A percentile compares a stretch with the other conserved stretches of the same genome.
Conservation (phyloP, 2,888 invertebrate species). For the Zygothrica quintamaculata region DNA sequence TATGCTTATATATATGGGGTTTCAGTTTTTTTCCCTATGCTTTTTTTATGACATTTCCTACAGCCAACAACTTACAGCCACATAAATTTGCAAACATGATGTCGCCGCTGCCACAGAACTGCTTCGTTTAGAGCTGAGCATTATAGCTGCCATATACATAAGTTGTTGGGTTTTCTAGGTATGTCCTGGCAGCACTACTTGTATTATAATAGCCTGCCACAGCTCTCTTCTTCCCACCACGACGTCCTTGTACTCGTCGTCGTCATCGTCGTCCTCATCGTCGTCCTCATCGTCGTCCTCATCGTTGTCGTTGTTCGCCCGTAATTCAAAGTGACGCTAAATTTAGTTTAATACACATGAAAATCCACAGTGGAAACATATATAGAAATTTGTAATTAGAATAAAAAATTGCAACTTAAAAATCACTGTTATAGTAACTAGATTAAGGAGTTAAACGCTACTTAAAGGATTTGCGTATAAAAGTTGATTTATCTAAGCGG, state of each 20-base stretch:
- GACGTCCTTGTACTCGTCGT: slow-evolving; percentile 44
- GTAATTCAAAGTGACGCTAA: slow-evolving; percentile 82
- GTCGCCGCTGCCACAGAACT: slow-evolving; percentile 33
- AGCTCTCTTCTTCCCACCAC: slow-evolving; percentile 40
- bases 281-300: slow-evolving; percentile 48
- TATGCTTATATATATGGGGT: slow-evolving; percentile 1
- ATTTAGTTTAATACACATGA: slow-evolving; percentile 76
- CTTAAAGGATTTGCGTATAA: too few relatives aligned
- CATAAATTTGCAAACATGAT: slow-evolving; percentile 77
- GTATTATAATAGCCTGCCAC: slow-evolving; percentile 61
- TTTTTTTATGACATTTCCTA: slow-evolving; percentile 60
- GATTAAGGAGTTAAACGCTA: too few relatives aligned
- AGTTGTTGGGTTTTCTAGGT: slow-evolving; percentile 30
- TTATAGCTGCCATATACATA: slow-evolving; percentile 33
- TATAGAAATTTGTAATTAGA: not conserved
- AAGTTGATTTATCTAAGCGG: too few relatives aligned
- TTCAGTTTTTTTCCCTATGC: slow-evolving; percentile 19
- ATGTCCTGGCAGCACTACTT: slow-evolving; percentile 42
- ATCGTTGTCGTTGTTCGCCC: slow-evolving; percentile 46
- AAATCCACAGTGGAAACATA: slow-evolving; percentile 44
- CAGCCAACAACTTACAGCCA: slow-evolving; percentile 66
- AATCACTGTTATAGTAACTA: not conserved
- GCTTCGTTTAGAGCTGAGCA: slow-evolving; percentile 14
- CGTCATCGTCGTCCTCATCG: slow-evolving; percentile 42
- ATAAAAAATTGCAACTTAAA: not conserved